These are phyloP conservation scores for Carettochelys insculpta DNA, from an alignment of 2,113 vertebrate genomes.

Conservation along the genomic window DNA sequence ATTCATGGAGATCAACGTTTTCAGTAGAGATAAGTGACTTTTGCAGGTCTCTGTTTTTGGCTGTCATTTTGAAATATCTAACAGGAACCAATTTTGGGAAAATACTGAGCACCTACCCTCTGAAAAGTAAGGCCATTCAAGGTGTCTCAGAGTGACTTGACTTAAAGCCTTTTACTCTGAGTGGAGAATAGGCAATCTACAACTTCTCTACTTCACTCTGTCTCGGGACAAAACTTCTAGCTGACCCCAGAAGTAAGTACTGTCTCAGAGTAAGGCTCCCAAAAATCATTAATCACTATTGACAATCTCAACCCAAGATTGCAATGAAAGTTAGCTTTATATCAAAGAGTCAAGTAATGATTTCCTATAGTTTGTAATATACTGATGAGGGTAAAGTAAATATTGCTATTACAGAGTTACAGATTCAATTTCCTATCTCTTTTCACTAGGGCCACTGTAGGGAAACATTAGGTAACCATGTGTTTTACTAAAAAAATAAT, in stretches of 20 bases:
- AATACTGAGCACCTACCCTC: rapidly evolving
- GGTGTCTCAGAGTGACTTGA: too few species aligned
- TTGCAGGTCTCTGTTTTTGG: not conserved
- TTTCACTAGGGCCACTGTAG: slow-evolving; percentile 53
- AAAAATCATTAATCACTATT: not conserved
- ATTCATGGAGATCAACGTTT: not conserved
- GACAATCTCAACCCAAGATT: slow-evolving; percentile 48
- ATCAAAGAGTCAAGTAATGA: slow-evolving; percentile 13
- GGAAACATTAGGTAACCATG: slow-evolving; percentile 49
- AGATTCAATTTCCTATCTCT: slow-evolving; percentile 65
- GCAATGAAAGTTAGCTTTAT: slow-evolving; percentile 45
- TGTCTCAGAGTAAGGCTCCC: not conserved
- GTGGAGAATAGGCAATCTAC: too few species aligned
- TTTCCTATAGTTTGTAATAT: slow-evolving; percentile 63
- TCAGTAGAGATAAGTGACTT: not conserved
- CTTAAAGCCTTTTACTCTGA: too few species aligned
- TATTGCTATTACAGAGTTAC: slow-evolving; percentile 45
- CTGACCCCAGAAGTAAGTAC: too few species aligned
- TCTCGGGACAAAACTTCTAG: too few species aligned
- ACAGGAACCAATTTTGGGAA: not conserved
- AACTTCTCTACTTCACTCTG: too few species aligned
- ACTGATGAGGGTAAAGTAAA: slow-evolving; percentile 56
- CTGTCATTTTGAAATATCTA: not conserved
- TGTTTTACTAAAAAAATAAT: slow-evolving; percentile 46
- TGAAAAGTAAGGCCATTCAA: not conserved